Conservation (phyloP, 2,888 invertebrate genomes). For the Athalia cordata region DNA sequence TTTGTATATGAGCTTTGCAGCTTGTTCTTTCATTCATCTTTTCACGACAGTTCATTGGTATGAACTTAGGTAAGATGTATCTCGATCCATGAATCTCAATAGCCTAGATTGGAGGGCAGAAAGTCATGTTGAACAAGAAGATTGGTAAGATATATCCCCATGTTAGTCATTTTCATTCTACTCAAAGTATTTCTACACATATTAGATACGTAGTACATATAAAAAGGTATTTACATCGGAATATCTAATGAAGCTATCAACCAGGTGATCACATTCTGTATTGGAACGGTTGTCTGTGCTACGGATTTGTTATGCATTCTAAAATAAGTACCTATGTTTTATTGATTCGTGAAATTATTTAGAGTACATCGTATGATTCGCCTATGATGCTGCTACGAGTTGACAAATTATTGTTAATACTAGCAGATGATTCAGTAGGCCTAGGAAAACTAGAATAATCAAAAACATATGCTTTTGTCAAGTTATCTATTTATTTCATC, state of each 20-base stretch:
- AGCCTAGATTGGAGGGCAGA: background rate
- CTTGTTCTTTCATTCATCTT: background rate
- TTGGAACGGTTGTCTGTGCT: background rate
- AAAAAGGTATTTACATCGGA: background rate
- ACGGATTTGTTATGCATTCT: background rate
- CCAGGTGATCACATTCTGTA: slow-evolving; percentile 2
- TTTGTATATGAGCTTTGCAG: background rate
- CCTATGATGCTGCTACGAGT: slow-evolving; percentile 29
- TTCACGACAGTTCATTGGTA: background rate
- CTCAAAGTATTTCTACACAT: background rate
- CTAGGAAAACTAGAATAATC: slow-evolving; percentile 2
- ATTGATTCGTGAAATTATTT: background rate
- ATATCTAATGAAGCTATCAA: background rate
- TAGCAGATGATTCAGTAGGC: background rate
- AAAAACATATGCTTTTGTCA: background rate
- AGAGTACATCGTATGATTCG: slow-evolving; percentile 10
- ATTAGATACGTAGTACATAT: background rate
- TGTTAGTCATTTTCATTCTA: background rate
- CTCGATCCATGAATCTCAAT: background rate
- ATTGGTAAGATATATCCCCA: slow-evolving; percentile 3
- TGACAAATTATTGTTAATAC: slow-evolving; percentile 27
- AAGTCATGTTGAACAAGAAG: background rate
- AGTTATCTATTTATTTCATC: slow-evolving; percentile 6
- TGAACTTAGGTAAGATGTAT: slow-evolving; percentile 3
- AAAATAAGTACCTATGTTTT: background rate